phyloP scores from a whole-genome alignment of 2,888 invertebrate genomes.

The Calameuta pallipes region DNA sequence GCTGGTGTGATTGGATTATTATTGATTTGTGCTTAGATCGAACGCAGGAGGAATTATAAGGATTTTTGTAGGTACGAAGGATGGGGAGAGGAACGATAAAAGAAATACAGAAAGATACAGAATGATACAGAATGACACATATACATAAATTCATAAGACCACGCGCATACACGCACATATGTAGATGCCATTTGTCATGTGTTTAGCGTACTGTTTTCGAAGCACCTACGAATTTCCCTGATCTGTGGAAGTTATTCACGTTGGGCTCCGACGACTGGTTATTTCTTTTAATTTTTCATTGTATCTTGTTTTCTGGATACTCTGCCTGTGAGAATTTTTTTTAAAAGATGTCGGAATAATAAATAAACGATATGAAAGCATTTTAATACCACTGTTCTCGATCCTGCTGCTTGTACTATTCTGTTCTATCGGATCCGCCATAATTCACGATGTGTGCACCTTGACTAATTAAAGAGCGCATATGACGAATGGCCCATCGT shows the following conservation, averaged over 20 bases:
- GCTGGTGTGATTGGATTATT: background rate
- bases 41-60: background rate
- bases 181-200: background rate
- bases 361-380: background rate
- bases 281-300: background rate
- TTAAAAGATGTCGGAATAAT: background rate
- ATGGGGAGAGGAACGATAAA: background rate
- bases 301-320: background rate
- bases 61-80: background rate
- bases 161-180: conserved; percentile 7
- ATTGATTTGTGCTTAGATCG: background rate
- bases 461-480: background rate
- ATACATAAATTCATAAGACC: conserved; percentile 1
- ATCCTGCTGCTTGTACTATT: background rate
- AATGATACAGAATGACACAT: conserved; percentile 10
- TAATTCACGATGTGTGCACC: background rate
- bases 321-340: background rate
- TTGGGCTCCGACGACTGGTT: background rate
- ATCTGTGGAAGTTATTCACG: background rate
- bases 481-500: background rate
- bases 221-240: background rate
- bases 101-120: conserved; percentile 13
- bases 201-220: background rate
- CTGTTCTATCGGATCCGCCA: background rate
- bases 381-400: background rate